Evolutionary conservation across 2,888 invertebrate genomes (phyloP), one percentile per base, ranked within the genome.

Genomic region (Eumerus sabulonum): DNA sequence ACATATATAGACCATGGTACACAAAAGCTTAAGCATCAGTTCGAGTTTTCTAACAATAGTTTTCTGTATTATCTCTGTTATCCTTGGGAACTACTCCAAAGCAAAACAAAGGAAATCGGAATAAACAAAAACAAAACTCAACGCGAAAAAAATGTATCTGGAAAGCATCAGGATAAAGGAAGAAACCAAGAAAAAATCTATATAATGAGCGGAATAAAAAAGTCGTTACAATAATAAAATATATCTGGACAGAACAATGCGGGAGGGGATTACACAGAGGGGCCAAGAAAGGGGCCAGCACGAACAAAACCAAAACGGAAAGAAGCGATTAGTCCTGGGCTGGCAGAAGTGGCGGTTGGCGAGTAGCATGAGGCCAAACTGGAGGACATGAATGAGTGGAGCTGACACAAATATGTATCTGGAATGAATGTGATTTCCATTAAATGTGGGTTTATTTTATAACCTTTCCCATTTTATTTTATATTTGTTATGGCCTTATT

Each of bases 41-140:
- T 27, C 27, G 3, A 27, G 7, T 27, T 27, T 16, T 51, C 12
- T 38, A 27, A 9, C 36, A 47, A 18, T 38, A 50, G 50, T 56
- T 35, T 36, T 14, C 40, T 50, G 42, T 68, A 44, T 45, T 40
- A 13, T 45, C 47, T 11, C 27, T 48, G 27, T n/a, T 64, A 71
- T 72, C 71, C 60, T 72, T 60, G 63, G 47, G 12, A 63, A 63
- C 68, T 51, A 27, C 47, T 57, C 53, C 68, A 68, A 63, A 76
- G 76, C 48, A 76, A 27, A 7, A n/a, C n/a, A n/a, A 27, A 71
- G 17, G 60, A 66, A 71, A 59, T 71, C 66, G 48, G 40, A 35
- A 63, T 35, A 48, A 54, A 40, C 1, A 19, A 38, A 19, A 45
- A 59, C 18, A 50, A 40, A n/a, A 40, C 1, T 5, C 27, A 27